phyloP scores from a whole-genome alignment of 2,888 invertebrate species.

The Cryptus armator region DNA sequence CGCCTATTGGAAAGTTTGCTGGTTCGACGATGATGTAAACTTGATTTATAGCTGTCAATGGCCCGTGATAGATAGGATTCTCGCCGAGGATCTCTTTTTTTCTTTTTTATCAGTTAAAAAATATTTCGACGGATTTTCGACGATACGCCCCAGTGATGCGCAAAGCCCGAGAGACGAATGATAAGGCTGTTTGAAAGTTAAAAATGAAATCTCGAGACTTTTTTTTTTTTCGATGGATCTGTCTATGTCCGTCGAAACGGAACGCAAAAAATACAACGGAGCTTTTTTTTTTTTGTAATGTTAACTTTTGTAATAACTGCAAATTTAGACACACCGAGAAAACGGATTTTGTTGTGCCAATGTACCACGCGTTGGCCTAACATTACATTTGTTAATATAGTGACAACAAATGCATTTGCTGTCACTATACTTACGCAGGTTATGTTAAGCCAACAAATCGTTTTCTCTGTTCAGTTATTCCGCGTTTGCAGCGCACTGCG shows the following conservation, averaged over 20 bases:
- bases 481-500: too few relatives aligned
- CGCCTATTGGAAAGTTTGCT: slow-evolving; percentile 11
- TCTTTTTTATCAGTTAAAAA: slow-evolving; percentile 28
- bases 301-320: too few relatives aligned
- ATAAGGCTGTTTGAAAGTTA: neutral
- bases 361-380: too few relatives aligned
- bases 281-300: neutral
- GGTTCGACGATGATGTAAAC: slow-evolving; percentile 19
- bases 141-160: neutral
- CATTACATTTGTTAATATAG: too few relatives aligned
- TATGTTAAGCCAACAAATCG: too few relatives aligned
- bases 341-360: too few relatives aligned
- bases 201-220: neutral
- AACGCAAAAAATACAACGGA: neutral
- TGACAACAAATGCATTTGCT: too few relatives aligned
- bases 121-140: slow-evolving; percentile 30
- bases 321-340: too few relatives aligned
- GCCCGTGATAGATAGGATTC: slow-evolving; percentile 46
- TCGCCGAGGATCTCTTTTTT: neutral
- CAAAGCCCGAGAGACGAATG: neutral
- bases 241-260: neutral
- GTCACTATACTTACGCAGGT: too few relatives aligned
- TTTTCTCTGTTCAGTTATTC: too few relatives aligned
- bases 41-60: slow-evolving; percentile 53
- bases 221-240: neutral